Evolutionary conservation across 2,113 vertebrate genomes (phyloP), one percentile per base, ranked within the genome.

Genomic region (Lepisosteus oculatus): DNA sequence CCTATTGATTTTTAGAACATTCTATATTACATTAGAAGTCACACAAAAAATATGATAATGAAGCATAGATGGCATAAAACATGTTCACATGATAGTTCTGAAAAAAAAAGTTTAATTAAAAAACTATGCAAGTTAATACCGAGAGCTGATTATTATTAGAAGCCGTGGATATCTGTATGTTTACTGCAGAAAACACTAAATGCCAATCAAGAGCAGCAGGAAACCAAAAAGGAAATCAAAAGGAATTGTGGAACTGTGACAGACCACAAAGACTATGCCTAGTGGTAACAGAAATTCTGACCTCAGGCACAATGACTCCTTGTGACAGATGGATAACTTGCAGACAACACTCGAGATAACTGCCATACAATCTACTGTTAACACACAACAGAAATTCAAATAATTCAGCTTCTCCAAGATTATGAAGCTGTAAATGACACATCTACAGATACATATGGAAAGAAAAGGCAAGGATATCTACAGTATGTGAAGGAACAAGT

Each of bases 1-100:
- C 11, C 41, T 14, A 66, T 11, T 47, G 42, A 14, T 66, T 66
- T 45, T 44, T n/a, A 14, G 9, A 41, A 66, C 43, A n/a, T n/a
- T 66, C 14, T 44, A n/a, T 44, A n/a, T n/a, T 66, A 14, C 64
- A 66, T 66, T 66, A n/a, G 29, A 65, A 65, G 42, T 47, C 44
- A 42, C 15, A 5, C 14, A 66, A 51, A 51, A 15, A 44, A 44
- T 43, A n/a, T 14, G 6, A 11, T 66, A 47, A 44, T 66, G 43
- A 66, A n/a, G n/a, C 6, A 45, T 6, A 51, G 1, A 5, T 51
- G 2, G 8, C 47, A 51, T 9, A 5, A 51, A 6, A n/a, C 43
- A 5, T 41, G 2, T 66, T n/a, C 13, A 9, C 47, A 6, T 51
- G 4, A 51, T 51, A 51, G 47, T 29, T 29, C 17, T 1, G 17